Evolutionary conservation across 1,140 invertebrate genomes (phyloP).

Genomic region (Platyscapa corneri): DNA sequence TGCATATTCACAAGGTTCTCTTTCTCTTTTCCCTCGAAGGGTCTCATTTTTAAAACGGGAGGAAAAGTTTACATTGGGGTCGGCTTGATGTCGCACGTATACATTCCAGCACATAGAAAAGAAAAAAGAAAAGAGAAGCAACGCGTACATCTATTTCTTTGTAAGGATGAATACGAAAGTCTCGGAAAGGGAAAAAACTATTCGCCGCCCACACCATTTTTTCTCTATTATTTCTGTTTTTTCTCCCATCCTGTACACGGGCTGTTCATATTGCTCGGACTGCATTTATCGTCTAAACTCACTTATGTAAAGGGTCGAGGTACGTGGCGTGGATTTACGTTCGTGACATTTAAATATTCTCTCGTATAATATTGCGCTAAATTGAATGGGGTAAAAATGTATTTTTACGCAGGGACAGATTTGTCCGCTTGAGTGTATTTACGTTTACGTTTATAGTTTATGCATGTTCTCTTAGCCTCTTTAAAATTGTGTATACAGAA

Average conservation of each 20-base stretch:
- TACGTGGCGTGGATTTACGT: constrained; percentile 52
- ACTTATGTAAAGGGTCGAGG: constrained; percentile 53
- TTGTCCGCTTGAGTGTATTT: constrained; percentile 3
- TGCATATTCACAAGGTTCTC: constrained; percentile 70
- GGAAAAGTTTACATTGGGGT: neutral
- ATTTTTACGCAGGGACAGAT: constrained; percentile 43
- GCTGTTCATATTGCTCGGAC: constrained; percentile 59
- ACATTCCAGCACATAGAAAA: constrained; percentile 4
- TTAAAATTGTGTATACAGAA: neutral
- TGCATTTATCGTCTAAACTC: constrained; percentile 56
- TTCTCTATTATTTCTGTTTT: constrained; percentile 46
- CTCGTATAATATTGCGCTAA: constrained; percentile 48
- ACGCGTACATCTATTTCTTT: constrained; percentile 48
- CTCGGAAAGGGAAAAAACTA: constrained; percentile 23
- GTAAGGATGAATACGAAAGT: constrained; percentile 55
- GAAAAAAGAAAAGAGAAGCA: neutral
- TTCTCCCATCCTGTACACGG: constrained; percentile 54
- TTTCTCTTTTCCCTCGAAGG: neutral
- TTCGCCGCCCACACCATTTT: constrained; percentile 24
- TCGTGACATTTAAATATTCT: constrained; percentile 54
- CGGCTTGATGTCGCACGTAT: constrained; percentile 23
- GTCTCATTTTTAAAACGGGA: neutral
- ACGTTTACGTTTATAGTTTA: neutral
- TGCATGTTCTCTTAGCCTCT: neutral
- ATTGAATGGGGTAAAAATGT: constrained; percentile 50